Evolutionary conservation across 37 sponge, comb jelly and placozoan species (phyloP).

Genomic region (Chondrilla cf. caribensis): DNA sequence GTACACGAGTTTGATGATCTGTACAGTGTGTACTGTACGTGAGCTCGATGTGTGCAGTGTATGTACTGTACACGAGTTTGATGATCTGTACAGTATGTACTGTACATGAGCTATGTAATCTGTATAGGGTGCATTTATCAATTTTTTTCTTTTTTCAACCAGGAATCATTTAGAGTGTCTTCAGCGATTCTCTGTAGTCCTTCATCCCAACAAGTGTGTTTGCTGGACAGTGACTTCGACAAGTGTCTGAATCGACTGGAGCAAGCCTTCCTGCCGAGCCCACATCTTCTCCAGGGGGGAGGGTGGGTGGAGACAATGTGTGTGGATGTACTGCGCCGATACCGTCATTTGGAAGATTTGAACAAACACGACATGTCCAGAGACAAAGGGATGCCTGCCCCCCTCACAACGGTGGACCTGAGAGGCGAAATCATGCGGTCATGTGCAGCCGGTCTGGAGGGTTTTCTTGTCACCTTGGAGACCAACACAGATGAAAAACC

Average conservation of each 20-base stretch:
- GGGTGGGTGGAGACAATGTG: not conserved
- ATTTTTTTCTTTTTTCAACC: not conserved
- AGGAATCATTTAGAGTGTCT: not conserved
- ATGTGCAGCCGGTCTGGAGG: not conserved
- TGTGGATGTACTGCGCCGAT: not conserved
- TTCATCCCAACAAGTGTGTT: not conserved
- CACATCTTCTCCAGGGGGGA: not conserved
- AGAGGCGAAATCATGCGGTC: not conserved
- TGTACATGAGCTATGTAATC: too few species aligned
- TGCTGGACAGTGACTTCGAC: not conserved
- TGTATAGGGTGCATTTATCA: not conserved
- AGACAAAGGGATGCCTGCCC: too few species aligned
- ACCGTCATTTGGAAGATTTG: too few species aligned
- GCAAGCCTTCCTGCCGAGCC: not conserved
- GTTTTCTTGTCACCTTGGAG: not conserved
- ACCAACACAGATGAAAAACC: too few species aligned
- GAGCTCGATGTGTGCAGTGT: too few species aligned
- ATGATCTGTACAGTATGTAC: too few species aligned
- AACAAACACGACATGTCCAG: too few species aligned
- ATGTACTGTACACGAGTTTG: too few species aligned
- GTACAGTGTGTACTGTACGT: too few species aligned
- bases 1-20: too few species aligned
- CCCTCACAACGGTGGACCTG: too few species aligned
- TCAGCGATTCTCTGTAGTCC: not conserved
- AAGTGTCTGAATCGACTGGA: slow-evolving; percentile 2